Conservation (phyloP, 2,888 invertebrate species). For the Ophion costatus region DNA sequence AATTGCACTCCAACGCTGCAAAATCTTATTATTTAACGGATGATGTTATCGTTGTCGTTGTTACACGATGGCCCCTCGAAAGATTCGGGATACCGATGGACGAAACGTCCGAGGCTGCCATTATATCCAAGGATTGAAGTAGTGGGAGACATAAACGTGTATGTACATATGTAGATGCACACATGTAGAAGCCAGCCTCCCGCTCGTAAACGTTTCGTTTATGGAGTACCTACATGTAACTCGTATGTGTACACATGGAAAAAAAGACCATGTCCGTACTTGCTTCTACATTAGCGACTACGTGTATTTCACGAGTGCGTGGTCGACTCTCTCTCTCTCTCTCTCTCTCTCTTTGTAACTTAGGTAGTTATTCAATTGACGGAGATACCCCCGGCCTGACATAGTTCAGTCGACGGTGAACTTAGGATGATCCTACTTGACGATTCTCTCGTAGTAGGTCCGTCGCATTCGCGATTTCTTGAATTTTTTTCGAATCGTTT, state of each 20-base stretch:
- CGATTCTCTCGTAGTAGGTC: constrained; percentile 48
- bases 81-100: neutral
- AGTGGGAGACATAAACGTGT: neutral
- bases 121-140: neutral
- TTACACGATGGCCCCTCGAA: neutral
- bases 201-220: constrained; percentile 21
- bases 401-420: constrained; percentile 81
- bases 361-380: constrained; percentile 82
- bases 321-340: constrained; percentile 55
- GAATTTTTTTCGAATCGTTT: constrained; percentile 1
- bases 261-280: constrained; percentile 37
- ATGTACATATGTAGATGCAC: neutral
- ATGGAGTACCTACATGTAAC: constrained; percentile 32
- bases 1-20: neutral
- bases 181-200: neutral
- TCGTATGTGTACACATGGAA: constrained; percentile 30
- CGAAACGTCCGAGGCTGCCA: neutral
- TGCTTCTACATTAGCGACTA: constrained; percentile 47
- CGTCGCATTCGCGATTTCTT: constrained; percentile 31
- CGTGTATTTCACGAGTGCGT: constrained; percentile 64
- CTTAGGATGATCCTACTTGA: constrained; percentile 78
- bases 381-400: constrained; percentile 78
- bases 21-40: too few relatives aligned
- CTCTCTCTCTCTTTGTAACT: constrained; percentile 50
- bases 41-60: too few relatives aligned